Percentiles rank a stretch among this genome's conserved stretches.
phyloP scores from a whole-genome alignment of 1,140 invertebrate genomes.

The Megathymus violae region DNA sequence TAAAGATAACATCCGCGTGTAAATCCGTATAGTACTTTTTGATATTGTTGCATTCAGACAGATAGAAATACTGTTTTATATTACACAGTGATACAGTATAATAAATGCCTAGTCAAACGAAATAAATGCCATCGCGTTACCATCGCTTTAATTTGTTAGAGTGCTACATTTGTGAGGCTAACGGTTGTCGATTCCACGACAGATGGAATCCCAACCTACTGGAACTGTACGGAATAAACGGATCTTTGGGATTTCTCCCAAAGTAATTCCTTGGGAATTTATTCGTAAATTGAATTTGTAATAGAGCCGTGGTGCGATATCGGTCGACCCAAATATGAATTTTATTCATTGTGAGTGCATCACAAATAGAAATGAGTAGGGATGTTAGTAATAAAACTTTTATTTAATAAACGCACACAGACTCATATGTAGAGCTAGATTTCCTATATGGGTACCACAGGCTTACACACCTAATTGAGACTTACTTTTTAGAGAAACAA shows the following conservation, averaged over 20 bases:
- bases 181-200: slow-evolving; percentile 18
- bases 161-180: slow-evolving; percentile 30
- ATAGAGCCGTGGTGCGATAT: slow-evolving; percentile 3
- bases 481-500: too few species aligned
- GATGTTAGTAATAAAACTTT: slow-evolving; percentile 44
- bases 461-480: too few species aligned
- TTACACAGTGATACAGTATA: too few species aligned
- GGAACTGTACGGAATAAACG: slow-evolving; percentile 21
- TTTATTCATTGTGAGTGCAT: background rate
- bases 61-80: too few species aligned
- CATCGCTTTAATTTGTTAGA: slow-evolving; percentile 28
- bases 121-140: slow-evolving; percentile 8
- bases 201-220: slow-evolving; percentile 8
- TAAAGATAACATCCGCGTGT: too few species aligned
- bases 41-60: too few species aligned
- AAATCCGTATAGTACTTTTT: too few species aligned
- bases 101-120: slow-evolving; percentile 1
- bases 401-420: too few species aligned
- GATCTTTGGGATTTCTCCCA: slow-evolving; percentile 24
- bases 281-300: slow-evolving; percentile 29
- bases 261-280: slow-evolving; percentile 37
- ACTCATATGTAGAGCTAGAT: too few species aligned
- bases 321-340: background rate
- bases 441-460: too few species aligned
- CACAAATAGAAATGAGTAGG: slow-evolving; percentile 12